Conservation (phyloP, 2,888 invertebrate species). For the Oxyscelio sp. region DNA sequence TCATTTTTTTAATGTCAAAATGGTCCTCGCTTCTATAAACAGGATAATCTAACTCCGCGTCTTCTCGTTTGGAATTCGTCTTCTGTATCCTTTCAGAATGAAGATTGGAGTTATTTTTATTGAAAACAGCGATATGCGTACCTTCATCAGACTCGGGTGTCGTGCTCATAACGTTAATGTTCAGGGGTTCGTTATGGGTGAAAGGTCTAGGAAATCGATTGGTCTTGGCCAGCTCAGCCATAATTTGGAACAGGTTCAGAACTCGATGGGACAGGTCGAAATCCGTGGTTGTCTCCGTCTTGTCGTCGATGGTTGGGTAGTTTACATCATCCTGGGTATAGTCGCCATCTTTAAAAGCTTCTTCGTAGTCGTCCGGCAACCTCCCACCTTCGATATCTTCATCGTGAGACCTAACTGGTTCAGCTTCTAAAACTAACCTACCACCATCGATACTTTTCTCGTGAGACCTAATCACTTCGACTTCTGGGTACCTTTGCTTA, state of each 20-base stretch:
- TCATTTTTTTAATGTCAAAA: conserved; percentile 4
- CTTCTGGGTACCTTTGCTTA: conserved; percentile 25
- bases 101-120: conserved; percentile 18
- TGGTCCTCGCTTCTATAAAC: conserved; percentile 29
- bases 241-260: conserved; percentile 76
- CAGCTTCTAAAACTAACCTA: too few species aligned
- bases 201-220: conserved; percentile 78
- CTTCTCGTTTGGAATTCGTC: too few species aligned
- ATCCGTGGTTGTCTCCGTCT: conserved; percentile 35
- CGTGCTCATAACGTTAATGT: conserved; percentile 55
- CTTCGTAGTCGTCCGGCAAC: conserved; percentile 29
- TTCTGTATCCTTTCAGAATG: conserved; percentile 18
- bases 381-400: too few species aligned
- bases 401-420: too few species aligned
- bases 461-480: conserved; percentile 10
- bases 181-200: conserved; percentile 54
- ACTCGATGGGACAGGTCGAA: conserved; percentile 43
- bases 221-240: conserved; percentile 78
- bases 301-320: conserved; percentile 32
- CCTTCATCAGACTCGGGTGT: conserved; percentile 30
- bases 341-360: conserved; percentile 27
- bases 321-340: conserved; percentile 12
- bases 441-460: conserved; percentile 28
- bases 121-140: conserved; percentile 32
- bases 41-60: too few species aligned